Evolutionary conservation across 1,140 invertebrate genomes (phyloP).

Genomic region (Watersipora subatra): DNA sequence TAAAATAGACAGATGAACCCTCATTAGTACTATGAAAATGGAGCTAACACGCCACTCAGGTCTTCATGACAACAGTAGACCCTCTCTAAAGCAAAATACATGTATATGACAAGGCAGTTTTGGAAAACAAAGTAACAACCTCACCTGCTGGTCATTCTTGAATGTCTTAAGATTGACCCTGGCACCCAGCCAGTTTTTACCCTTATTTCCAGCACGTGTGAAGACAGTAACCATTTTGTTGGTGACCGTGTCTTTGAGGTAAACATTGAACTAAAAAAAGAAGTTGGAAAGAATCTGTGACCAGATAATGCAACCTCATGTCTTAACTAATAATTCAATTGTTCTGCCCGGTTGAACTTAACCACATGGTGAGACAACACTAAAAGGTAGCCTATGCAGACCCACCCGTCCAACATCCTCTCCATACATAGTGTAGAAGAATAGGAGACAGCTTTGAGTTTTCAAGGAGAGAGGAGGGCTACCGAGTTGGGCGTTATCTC

Average conservation of each 20-base stretch:
- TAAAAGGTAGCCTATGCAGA: too few relatives aligned
- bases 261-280: neutral
- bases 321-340: too few relatives aligned
- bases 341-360: too few relatives aligned
- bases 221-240: slow-evolving; percentile 15
- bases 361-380: too few relatives aligned
- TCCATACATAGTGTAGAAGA: neutral
- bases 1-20: too few relatives aligned
- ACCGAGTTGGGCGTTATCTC: neutral
- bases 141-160: neutral
- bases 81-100: too few relatives aligned
- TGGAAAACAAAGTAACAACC: neutral
- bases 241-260: neutral
- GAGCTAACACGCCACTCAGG: too few relatives aligned
- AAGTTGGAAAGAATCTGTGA: too few relatives aligned
- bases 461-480: neutral
- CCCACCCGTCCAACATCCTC: neutral
- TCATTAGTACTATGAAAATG: too few relatives aligned
- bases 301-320: too few relatives aligned
- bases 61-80: too few relatives aligned
- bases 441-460: neutral
- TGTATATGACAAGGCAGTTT: too few relatives aligned
- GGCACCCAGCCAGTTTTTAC: slow-evolving; percentile 49
- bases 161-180: slow-evolving; percentile 11
- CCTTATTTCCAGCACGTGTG: slow-evolving; percentile 48